These are phyloP conservation scores for Darwinula stevensoni DNA, from an alignment of 2,888 invertebrate species.

Conservation along the genomic window DNA sequence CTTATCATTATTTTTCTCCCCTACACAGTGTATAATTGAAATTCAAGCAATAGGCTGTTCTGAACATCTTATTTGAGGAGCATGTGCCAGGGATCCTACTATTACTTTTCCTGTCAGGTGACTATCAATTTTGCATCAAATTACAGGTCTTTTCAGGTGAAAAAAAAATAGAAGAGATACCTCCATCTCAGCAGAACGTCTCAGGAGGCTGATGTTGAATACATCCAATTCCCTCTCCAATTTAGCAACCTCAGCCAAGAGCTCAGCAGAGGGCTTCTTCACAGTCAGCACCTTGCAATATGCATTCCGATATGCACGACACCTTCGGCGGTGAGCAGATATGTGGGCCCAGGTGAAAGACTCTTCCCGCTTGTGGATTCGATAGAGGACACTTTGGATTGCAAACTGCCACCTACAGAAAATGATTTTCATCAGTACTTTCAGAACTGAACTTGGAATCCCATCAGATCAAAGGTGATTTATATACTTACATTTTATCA, in stretches of 20 bases:
- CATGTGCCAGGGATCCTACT: too few species aligned
- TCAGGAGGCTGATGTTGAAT: slow-evolving; percentile 63
- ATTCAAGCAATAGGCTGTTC: too few species aligned
- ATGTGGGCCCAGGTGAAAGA: slow-evolving; percentile 88
- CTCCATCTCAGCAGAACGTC: slow-evolving; percentile 69
- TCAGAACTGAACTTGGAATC: slow-evolving; percentile 77
- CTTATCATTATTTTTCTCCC: too few species aligned
- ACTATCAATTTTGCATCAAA: too few species aligned
- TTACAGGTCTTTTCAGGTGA: too few species aligned
- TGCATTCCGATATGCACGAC: slow-evolving; percentile 21
- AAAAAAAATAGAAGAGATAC: too few species aligned
- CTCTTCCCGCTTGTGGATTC: too few species aligned
- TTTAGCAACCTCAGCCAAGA: slow-evolving; percentile 25
- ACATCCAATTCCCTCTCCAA: slow-evolving; percentile 56
- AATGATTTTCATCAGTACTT: slow-evolving; percentile 67
- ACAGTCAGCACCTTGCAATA: slow-evolving; percentile 19
- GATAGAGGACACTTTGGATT: too few species aligned
- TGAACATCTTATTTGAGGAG: too few species aligned
- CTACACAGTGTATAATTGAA: too few species aligned
- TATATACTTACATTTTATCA: slow-evolving; percentile 3
- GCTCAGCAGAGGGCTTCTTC: slow-evolving; percentile 19
- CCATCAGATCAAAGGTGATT: slow-evolving; percentile 55
- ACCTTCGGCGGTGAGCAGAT: slow-evolving; percentile 35
- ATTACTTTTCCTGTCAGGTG: too few species aligned
- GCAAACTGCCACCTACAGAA: slow-evolving; percentile 66